Evolutionary conservation across 2,888 invertebrate genomes (phyloP), one percentile per base, ranked within the genome.

Genomic region (Parasteatoda lunata): DNA sequence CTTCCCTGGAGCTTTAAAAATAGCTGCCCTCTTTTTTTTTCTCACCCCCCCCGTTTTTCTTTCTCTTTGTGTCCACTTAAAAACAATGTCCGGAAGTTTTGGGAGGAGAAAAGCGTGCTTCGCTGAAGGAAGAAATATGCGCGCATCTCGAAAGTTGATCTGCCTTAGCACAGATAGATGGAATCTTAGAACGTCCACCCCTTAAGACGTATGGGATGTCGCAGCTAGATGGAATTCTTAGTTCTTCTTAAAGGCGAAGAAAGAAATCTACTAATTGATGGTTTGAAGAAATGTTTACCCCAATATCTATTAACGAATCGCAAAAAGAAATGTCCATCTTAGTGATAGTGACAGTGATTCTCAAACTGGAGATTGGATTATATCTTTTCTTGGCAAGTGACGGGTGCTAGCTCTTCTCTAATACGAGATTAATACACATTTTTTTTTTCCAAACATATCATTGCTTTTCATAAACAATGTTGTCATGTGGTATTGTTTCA

Each of bases 1-100:
- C 80, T 65, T 86, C 81, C 87, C 82, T 54, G 52, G 82, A 82
- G 87, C 77, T 86, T 87, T 87, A 87, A 87, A 87, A 87, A 87
- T 87, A 87, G 82, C 79, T 77, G 71, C 76, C 76, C 64, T 54
- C 69, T 65, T 77, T 77, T 71, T 72, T 45, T 72, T 52, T 45
- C n/a, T 3, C 52, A 13, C 51, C 2, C 4, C 4, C 5, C 0
- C 13, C n/a, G 73, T 66, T 59, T 30, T 9, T 49, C 65, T 73
- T 72, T 72, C 68, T 65, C 49, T 66, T 68, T 84, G 77, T 77
- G 73, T 64, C 80, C 87, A 87, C 87, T 87, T 87, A 87, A 87
- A 86, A 87, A 87, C 82, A 87, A 87, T 82, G 84, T 84, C 84
- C 84, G 77, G 77, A 84, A 77, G 72, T 76, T 85, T 85, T 64